Conservation (phyloP, 2,888 invertebrate genomes). For the Erpobdella octoculata region DNA sequence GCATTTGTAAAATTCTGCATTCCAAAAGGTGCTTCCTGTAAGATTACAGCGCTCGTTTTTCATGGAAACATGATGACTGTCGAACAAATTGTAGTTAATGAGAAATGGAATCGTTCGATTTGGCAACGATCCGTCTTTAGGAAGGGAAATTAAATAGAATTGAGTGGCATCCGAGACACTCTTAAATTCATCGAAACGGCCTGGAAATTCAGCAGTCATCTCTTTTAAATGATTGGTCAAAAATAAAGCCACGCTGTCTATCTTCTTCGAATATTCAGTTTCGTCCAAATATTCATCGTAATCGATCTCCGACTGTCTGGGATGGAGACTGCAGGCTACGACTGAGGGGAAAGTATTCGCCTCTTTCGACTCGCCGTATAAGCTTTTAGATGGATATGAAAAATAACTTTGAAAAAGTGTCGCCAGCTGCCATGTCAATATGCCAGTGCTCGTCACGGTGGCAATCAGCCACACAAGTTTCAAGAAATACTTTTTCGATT, state of each 20-base stretch:
- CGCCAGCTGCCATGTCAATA: constrained; percentile 11
- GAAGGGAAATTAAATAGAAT: background rate
- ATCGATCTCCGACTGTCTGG: background rate
- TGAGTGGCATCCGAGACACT: background rate
- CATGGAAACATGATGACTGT: background rate
- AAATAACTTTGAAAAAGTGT: background rate
- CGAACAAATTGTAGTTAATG: background rate
- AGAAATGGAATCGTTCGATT: background rate
- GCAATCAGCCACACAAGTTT: constrained; percentile 18
- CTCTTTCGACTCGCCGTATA: constrained; percentile 10
- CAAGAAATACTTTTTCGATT: background rate
- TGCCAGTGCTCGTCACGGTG: background rate
- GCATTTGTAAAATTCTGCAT: background rate
- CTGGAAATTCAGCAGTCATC: background rate
- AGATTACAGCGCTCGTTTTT: background rate
- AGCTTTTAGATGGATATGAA: background rate
- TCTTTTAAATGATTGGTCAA: background rate
- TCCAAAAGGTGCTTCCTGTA: background rate
- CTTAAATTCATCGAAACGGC: background rate
- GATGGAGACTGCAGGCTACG: constrained; percentile 10
- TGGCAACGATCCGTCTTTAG: background rate
- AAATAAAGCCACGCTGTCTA: background rate
- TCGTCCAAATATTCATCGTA: background rate
- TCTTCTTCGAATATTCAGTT: background rate
- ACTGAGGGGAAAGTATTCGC: constrained; percentile 8